Evolutionary conservation across 2,797 vertebrate species (phyloP).

Genomic region (Margarornis squamiger): DNA sequence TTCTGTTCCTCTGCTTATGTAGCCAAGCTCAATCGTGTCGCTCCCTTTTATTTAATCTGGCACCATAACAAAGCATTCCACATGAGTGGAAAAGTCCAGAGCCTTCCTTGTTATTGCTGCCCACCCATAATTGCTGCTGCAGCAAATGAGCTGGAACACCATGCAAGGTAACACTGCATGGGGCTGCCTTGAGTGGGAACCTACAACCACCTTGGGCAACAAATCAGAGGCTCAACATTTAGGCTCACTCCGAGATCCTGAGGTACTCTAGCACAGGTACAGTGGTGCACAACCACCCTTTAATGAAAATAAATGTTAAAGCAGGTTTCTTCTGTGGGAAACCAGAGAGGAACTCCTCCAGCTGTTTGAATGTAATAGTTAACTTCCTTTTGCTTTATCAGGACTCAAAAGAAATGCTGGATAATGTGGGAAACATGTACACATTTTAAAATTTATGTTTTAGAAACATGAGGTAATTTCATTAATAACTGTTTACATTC

Average conservation of each 20-base stretch:
- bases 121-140: background rate
- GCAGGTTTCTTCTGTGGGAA: background rate
- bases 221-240: background rate
- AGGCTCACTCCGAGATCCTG: background rate
- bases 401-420: background rate
- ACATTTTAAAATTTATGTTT: background rate
- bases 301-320: background rate
- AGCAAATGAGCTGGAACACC: background rate
- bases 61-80: background rate
- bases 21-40: background rate
- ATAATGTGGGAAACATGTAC: background rate
- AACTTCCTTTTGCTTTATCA: background rate
- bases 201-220: background rate
- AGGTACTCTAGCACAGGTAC: background rate
- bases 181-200: background rate
- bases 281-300: background rate
- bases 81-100: background rate
- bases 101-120: background rate
- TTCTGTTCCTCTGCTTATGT: background rate
- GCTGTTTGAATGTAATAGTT: background rate
- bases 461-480: background rate
- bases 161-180: background rate
- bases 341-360: background rate
- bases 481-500: background rate
- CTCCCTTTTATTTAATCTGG: background rate